Percentiles rank a stretch among this genome's conserved stretches.
Conservation (phyloP, 2,797 vertebrate genomes). For the Etheostoma perlongum region DNA sequence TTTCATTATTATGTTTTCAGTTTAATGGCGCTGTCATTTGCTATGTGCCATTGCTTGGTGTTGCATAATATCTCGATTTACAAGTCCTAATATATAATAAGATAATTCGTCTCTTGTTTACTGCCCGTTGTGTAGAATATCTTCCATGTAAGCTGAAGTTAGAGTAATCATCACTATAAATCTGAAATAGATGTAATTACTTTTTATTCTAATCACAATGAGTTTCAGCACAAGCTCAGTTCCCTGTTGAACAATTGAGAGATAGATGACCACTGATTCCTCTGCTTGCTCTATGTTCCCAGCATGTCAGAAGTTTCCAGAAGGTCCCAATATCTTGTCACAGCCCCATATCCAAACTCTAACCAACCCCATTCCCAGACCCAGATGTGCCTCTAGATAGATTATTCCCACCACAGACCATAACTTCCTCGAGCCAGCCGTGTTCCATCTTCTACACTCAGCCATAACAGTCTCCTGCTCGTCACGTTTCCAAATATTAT, state of each 20-base stretch:
- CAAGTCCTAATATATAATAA: background rate
- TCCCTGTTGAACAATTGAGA: conserved; percentile 24
- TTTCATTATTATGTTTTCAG: background rate
- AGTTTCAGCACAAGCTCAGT: conserved; percentile 35
- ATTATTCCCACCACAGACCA: conserved; percentile 60
- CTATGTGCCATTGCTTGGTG: background rate
- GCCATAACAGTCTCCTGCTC: conserved; percentile 45
- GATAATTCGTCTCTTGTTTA: background rate
- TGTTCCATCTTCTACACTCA: conserved; percentile 54
- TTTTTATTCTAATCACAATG: conserved; percentile 47
- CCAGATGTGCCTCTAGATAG: conserved; percentile 59
- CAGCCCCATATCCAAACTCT: conserved; percentile 41
- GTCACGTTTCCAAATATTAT: conserved; percentile 43
- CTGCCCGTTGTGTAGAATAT: background rate
- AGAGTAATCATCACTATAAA: conserved; percentile 12
- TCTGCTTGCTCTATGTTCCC: conserved; percentile 35
- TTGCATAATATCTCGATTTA: conserved; percentile 15
- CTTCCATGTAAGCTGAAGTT: conserved; percentile 2
- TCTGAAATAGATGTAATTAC: conserved; percentile 48
- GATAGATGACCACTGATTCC: conserved; percentile 39
- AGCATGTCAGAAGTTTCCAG: conserved; percentile 48
- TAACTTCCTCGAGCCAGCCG: conserved; percentile 42
- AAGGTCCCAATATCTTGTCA: conserved; percentile 44
- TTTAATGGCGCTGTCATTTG: background rate
- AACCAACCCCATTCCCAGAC: conserved; percentile 44